Evolutionary conservation across 2,113 vertebrate genomes (phyloP).

Genomic region (Sterrhoptilus dennistouni): DNA sequence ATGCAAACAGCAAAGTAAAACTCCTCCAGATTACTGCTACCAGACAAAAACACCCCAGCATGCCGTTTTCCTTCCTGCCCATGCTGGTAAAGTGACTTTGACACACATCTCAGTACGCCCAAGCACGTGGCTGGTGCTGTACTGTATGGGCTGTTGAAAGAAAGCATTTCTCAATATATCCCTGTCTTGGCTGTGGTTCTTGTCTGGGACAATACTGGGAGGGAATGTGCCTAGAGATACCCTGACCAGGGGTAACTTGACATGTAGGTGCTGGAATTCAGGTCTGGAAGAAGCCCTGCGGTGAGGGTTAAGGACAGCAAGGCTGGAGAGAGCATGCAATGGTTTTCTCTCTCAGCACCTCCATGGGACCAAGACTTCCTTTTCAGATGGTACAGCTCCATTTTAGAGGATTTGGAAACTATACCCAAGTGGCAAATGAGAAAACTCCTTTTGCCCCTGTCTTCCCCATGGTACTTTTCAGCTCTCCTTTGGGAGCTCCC

Average conservation of each 20-base stretch:
- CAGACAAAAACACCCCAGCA: background rate
- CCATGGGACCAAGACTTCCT: background rate
- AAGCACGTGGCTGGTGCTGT: background rate
- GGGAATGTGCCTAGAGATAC: background rate
- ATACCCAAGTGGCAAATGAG: background rate
- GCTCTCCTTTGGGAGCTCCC: background rate
- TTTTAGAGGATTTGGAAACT: background rate
- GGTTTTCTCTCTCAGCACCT: background rate
- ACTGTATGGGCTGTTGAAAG: background rate
- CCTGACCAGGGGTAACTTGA: rapidly evolving
- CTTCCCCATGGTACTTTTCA: background rate
- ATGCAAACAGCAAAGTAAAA: background rate
- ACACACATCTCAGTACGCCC: background rate
- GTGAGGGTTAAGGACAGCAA: background rate
- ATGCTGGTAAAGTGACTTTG: background rate
- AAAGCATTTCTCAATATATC: background rate
- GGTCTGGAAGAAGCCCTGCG: background rate
- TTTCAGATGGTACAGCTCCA: background rate
- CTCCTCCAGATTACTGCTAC: rapidly evolving
- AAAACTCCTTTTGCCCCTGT: background rate
- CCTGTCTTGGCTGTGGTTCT: background rate
- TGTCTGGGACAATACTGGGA: background rate
- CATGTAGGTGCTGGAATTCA: background rate
- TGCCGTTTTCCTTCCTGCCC: background rate
- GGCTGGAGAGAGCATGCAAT: rapidly evolving